phyloP scores from a whole-genome alignment of 2,888 invertebrate genomes.

The Dorcus parallelipipedus region DNA sequence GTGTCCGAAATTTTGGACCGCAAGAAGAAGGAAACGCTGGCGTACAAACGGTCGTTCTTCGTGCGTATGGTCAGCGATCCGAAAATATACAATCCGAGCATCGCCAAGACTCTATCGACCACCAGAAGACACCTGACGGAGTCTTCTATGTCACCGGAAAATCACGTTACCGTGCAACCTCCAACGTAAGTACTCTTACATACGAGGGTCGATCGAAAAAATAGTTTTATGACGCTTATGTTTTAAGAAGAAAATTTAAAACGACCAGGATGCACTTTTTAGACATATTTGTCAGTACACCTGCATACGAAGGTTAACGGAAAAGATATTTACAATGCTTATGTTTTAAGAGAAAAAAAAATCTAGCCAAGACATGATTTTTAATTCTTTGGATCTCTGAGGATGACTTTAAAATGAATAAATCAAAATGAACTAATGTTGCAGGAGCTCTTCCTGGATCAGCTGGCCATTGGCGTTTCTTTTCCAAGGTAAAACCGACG shows the following conservation, averaged over 20 bases:
- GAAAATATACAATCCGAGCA: constrained; percentile 91
- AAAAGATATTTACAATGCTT: neutral
- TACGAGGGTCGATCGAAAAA: neutral
- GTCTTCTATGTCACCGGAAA: constrained; percentile 49
- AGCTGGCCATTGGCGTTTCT: constrained; percentile 90
- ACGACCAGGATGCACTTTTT: no score
- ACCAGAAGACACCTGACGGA: constrained; percentile 55
- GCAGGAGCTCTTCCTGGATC: constrained; percentile 80
- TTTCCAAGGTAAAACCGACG: constrained; percentile 74
- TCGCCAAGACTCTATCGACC: constrained; percentile 71
- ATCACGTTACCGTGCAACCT: constrained; percentile 46
- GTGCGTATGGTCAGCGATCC: constrained; percentile 98
- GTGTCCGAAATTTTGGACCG: constrained; percentile 71
- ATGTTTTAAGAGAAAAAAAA: no score
- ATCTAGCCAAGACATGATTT: neutral
- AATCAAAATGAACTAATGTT: neutral
- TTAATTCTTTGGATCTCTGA: neutral
- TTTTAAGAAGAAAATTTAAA: no score
- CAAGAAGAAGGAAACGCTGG: constrained; percentile 75
- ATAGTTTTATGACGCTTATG: no score
- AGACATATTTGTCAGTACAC: no score
- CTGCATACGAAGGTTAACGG: no score
- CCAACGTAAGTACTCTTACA: constrained; percentile 42
- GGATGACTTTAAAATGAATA: neutral
- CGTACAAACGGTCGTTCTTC: constrained; percentile 92